Evolutionary conservation across 1,140 invertebrate genomes (phyloP), one percentile per base, ranked within the genome.

Genomic region (Drosophila novamexicana): DNA sequence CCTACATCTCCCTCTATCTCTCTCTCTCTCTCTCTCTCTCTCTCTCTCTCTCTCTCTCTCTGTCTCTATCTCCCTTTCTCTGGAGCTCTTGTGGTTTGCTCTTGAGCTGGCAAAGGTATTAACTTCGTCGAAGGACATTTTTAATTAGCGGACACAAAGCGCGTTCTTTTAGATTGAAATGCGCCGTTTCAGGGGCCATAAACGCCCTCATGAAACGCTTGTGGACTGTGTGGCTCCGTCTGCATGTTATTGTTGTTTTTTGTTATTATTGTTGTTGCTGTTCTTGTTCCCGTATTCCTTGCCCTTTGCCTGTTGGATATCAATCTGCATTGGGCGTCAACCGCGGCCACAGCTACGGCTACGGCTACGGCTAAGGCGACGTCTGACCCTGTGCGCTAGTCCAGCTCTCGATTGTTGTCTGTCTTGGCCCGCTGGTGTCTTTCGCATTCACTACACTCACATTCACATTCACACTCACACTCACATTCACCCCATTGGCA

Each of bases 301-400:
- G 52, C 47, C 75, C 36, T 44, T 53, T 64, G 58, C 58, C 50
- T 57, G 58, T 49, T 65, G 77, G 76, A 84, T 80, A 76, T 75
- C 81, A 85, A 85, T 84, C 81, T 85, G 77, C 73, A 77, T 80
- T 64, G 70, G 81, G 81, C 81, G 81, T 84, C 47, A 63, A 76
- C 81, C 44, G 65, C 42, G 68, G 77, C 59, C 10, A 76, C 57
- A 29, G 14, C 56, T 49, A 56, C 34, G 37, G 37, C 54, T 12
- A 44, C 39, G 49, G 12, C 22, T 22, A 50, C 49, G 40, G 40
- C n/a, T 12, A 42, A 44, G 57, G 53, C 79, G 47, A 63, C 49
- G 52, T 47, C 64, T 75, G 53, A 75, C 70, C 70, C 75, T 57
- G 39, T 50, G 52, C 22, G 52, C 64, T 61, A 61, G 64, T 62